A percentile compares a stretch with the other conserved stretches of the same genome.
phyloP scores from a whole-genome alignment of 2,888 invertebrate genomes.

The Drosophila recens region DNA sequence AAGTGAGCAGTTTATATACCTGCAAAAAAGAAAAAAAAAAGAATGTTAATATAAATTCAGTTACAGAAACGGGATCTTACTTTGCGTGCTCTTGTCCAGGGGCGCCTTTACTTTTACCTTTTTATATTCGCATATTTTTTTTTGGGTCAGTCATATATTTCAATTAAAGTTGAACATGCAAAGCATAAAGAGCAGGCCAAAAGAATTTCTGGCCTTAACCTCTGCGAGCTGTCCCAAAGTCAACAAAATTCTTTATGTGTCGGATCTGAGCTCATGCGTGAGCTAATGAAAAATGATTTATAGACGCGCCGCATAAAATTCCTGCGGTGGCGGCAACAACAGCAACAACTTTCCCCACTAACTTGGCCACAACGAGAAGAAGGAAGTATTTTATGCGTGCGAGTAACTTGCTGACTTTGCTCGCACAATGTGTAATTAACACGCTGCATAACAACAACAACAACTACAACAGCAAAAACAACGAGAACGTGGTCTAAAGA shows the following conservation, averaged over 20 bases:
- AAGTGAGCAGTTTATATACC: slow-evolving; percentile 57
- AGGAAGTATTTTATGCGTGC: slow-evolving; percentile 47
- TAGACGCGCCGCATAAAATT: slow-evolving; percentile 51
- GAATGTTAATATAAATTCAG: not conserved
- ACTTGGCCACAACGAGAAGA: slow-evolving; percentile 29
- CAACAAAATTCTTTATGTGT: slow-evolving; percentile 34
- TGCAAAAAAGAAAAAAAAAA: slow-evolving; percentile 4
- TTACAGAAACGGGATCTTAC: slow-evolving; percentile 41
- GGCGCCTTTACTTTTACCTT: slow-evolving; percentile 19
- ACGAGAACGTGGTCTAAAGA: slow-evolving; percentile 38
- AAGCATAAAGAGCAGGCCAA: slow-evolving; percentile 44
- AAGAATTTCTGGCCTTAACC: slow-evolving; percentile 33
- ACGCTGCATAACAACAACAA: slow-evolving; percentile 54
- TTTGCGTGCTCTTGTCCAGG: slow-evolving; percentile 52
- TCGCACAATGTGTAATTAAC: slow-evolving; percentile 65
- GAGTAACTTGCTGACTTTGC: slow-evolving; percentile 60
- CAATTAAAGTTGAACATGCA: slow-evolving; percentile 75
- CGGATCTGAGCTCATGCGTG: slow-evolving; percentile 54
- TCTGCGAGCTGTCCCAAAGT: slow-evolving; percentile 28
- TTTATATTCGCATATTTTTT: slow-evolving; percentile 6
- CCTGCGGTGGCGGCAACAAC: slow-evolving; percentile 30
- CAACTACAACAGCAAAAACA: slow-evolving; percentile 30
- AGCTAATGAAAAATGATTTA: slow-evolving; percentile 77
- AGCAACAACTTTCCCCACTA: slow-evolving; percentile 27
- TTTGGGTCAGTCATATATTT: slow-evolving; percentile 67